phyloP scores from a whole-genome alignment of 2,888 invertebrate genomes.

The Anodontia alba region DNA sequence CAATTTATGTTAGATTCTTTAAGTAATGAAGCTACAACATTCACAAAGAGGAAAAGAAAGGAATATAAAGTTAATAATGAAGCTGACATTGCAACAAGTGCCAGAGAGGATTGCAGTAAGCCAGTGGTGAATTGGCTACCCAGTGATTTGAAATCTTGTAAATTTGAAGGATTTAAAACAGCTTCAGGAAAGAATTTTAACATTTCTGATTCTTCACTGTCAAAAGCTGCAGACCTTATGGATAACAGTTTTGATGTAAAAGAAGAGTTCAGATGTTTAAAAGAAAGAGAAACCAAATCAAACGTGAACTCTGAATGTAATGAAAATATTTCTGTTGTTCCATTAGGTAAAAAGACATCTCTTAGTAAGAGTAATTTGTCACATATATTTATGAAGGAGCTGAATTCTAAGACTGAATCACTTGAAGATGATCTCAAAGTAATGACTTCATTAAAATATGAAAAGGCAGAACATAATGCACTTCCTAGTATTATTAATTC shows the following conservation, averaged over 20 bases:
- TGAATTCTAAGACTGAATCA: not conserved
- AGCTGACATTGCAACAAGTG: not conserved
- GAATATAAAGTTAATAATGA: not conserved
- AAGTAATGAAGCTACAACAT: not conserved
- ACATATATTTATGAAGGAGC: not conserved
- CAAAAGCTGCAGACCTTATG: slow-evolving; percentile 37
- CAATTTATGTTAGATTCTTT: not conserved
- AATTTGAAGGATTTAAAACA: slow-evolving; percentile 27
- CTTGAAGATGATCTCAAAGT: not conserved
- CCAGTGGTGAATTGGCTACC: not conserved
- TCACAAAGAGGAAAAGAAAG: not conserved
- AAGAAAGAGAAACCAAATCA: not conserved
- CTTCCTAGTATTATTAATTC: not conserved
- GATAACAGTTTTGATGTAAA: slow-evolving; percentile 10
- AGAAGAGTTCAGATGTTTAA: not conserved
- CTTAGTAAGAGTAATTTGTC: not conserved
- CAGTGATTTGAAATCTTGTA: not conserved
- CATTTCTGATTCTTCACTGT: slow-evolving; percentile 17
- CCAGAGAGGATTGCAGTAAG: not conserved
- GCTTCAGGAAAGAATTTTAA: slow-evolving; percentile 35
- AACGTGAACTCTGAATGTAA: not conserved
- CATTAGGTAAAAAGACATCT: no score
- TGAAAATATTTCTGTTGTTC: no score
- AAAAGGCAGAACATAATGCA: not conserved
- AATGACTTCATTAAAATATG: not conserved